Percentiles rank a stretch among this genome's conserved stretches.
Conservation (phyloP, 2,888 invertebrate genomes). For the Tortricodes alternella region DNA sequence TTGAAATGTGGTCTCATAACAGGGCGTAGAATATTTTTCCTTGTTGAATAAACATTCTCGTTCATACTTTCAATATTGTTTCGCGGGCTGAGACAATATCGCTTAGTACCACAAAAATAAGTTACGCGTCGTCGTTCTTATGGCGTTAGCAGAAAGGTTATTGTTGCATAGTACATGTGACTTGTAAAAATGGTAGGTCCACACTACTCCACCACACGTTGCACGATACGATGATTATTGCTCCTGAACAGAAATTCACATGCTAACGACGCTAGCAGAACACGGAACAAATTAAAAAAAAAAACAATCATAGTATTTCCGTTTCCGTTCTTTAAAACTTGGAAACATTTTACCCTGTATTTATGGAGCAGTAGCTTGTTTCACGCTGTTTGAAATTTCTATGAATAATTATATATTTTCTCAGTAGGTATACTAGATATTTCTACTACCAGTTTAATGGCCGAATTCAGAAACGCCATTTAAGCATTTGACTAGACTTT, state of each 20-base stretch:
- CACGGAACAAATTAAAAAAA: constrained; percentile 8
- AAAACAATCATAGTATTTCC: not conserved
- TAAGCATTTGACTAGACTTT: too few species aligned
- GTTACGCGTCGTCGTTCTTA: too few species aligned
- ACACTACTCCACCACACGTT: constrained; percentile 61
- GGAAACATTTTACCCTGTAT: not conserved
- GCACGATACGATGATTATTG: constrained; percentile 72
- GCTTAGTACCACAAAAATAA: too few species aligned
- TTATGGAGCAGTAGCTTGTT: too few species aligned
- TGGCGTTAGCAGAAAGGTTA: too few species aligned
- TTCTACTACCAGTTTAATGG: too few species aligned
- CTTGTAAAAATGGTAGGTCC: too few species aligned
- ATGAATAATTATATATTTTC: too few species aligned
- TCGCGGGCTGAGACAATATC: constrained; percentile 56
- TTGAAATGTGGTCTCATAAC: constrained; percentile 9
- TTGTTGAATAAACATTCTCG: constrained; percentile 66
- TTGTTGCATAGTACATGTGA: too few species aligned
- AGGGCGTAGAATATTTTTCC: constrained; percentile 34
- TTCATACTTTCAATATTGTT: constrained; percentile 70
- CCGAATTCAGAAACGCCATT: too few species aligned
- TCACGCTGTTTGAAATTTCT: too few species aligned
- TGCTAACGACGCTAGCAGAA: constrained; percentile 15
- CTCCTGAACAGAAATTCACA: constrained; percentile 47
- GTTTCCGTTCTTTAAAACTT: not conserved
- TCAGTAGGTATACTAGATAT: too few species aligned